A percentile compares a stretch with the other conserved stretches of the same genome.
Conservation (phyloP, 2,113 vertebrate genomes). For the Laterallus jamaicensis region DNA sequence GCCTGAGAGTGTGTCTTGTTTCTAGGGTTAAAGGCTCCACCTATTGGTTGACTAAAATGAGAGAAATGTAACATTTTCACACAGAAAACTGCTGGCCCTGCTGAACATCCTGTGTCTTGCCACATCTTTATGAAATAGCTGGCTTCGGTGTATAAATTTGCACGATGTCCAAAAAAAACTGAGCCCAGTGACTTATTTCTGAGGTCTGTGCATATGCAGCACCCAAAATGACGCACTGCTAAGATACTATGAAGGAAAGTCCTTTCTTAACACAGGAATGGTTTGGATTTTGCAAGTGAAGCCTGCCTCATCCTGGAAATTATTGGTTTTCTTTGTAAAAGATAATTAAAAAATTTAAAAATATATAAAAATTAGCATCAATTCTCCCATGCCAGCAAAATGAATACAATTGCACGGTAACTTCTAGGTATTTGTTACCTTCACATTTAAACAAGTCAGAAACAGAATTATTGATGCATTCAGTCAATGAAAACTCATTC, state of each 20-base stretch:
- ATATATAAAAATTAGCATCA: not conserved
- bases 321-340: not conserved
- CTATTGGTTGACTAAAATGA: slow-evolving; percentile 52
- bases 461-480: not conserved
- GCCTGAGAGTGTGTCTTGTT: slow-evolving; percentile 1
- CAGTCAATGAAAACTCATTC: not conserved
- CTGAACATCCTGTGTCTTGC: not conserved
- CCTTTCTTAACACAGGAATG: not conserved
- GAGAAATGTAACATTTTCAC: not conserved
- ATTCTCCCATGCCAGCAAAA: not conserved
- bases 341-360: too few relatives aligned
- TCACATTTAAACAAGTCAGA: not conserved
- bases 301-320: not conserved
- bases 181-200: not conserved
- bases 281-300: not conserved
- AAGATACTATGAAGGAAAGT: not conserved
- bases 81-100: not conserved
- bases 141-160: not conserved
- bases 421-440: not conserved
- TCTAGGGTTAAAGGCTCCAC: slow-evolving; percentile 66
- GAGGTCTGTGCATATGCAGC: not conserved
- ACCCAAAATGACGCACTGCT: not conserved
- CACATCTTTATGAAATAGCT: not conserved
- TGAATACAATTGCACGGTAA: not conserved
- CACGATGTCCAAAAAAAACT: not conserved